Conservation (phyloP, 92 coral and sea anemone genomes). For the Bergia sp. region DNA sequence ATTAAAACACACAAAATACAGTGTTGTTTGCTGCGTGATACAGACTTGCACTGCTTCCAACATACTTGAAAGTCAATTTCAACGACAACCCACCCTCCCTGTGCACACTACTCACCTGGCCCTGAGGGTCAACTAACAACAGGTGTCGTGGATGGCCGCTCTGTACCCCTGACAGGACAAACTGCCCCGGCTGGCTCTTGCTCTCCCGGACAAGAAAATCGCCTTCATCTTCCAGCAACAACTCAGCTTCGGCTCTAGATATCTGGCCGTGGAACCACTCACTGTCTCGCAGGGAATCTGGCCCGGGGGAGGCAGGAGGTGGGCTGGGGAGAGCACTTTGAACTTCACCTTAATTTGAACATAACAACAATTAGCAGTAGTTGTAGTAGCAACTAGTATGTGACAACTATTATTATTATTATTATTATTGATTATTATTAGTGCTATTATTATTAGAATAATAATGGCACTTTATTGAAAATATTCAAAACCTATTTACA, state of each 20-base stretch:
- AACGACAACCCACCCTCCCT: too few relatives aligned
- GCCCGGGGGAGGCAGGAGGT: neutral
- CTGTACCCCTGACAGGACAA: constrained; percentile 91
- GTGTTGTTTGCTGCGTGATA: too few relatives aligned
- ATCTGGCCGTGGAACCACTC: constrained; percentile 94
- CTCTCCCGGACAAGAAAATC: constrained; percentile 97
- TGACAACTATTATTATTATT: too few relatives aligned
- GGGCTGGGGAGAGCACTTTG: constrained; percentile 37
- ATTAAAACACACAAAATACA: too few relatives aligned
- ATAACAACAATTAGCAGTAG: neutral
- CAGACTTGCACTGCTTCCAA: too few relatives aligned
- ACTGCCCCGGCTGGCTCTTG: constrained; percentile 92
- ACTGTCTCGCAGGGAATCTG: constrained; percentile 45
- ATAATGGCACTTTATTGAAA: too few relatives aligned
- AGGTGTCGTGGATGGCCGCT: constrained; percentile 82
- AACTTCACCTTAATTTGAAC: constrained; percentile 1
- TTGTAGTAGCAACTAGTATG: too few relatives aligned
- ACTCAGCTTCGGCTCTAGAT: constrained; percentile 89
- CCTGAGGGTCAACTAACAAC: constrained; percentile 91
- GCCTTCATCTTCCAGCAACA: constrained; percentile 87
- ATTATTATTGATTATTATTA: too few relatives aligned
- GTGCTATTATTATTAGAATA: too few relatives aligned
- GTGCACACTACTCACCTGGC: constrained; percentile 55
- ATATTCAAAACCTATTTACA: too few relatives aligned
- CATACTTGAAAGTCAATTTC: too few relatives aligned